phyloP scores from a whole-genome alignment of 1,140 invertebrate genomes.

The Steinernema feltiae region DNA sequence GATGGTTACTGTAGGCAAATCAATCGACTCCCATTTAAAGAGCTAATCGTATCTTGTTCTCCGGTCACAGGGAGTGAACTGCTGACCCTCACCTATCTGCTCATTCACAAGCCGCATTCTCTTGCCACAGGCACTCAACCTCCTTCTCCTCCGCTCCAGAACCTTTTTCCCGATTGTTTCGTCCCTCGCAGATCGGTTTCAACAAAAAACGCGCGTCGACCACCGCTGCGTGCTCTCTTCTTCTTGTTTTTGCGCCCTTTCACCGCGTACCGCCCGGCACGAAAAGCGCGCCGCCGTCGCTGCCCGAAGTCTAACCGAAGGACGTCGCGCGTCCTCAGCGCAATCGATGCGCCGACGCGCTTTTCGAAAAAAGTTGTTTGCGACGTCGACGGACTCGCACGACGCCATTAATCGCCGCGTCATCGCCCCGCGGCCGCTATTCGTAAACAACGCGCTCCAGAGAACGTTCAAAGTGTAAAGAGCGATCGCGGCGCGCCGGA shows the following conservation, averaged over 20 bases:
- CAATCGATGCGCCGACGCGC: neutral
- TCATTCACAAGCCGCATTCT: no score
- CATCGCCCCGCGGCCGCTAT: neutral
- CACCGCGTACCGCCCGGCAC: slow-evolving; percentile 2
- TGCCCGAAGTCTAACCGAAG: neutral
- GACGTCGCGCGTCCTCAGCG: neutral
- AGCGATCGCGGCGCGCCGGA: neutral
- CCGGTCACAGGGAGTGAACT: no score
- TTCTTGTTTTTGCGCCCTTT: neutral
- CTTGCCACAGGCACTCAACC: no score
- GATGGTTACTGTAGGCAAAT: no score
- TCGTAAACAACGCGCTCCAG: slow-evolving; percentile 1
- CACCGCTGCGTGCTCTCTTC: neutral
- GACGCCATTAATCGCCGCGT: slow-evolving; percentile 4
- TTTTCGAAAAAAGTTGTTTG: slow-evolving; percentile 10
- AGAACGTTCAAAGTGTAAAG: neutral
- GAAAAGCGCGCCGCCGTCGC: neutral
- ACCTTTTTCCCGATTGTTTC: no score
- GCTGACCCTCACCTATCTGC: no score
- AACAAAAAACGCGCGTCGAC: neutral
- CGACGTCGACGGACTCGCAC: neutral
- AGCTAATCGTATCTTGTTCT: no score
- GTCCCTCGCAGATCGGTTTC: no score
- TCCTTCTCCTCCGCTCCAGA: no score
- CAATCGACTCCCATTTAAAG: no score